Conservation (phyloP, 2,797 vertebrate genomes). For the Acrossocheilus wenchowensis region DNA sequence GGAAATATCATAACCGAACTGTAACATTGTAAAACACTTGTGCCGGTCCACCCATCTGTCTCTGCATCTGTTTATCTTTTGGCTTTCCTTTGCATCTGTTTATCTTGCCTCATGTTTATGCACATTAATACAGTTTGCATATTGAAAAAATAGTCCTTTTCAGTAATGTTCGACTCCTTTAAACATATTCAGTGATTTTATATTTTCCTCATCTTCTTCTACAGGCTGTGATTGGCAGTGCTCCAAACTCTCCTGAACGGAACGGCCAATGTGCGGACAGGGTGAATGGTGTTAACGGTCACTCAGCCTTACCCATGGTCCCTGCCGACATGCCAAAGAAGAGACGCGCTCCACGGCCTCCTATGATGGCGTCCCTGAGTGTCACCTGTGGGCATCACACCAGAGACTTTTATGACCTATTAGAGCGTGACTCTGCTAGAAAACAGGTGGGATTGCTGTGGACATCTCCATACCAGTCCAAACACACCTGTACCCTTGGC, state of each 20-base stretch:
- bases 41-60: slow-evolving; percentile 8
- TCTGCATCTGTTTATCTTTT: slow-evolving; percentile 24
- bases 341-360: slow-evolving; percentile 87
- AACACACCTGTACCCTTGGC: not conserved
- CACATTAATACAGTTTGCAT: not conserved
- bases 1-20: not conserved
- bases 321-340: slow-evolving; percentile 85
- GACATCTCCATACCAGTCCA: not conserved
- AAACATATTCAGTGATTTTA: not conserved
- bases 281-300: slow-evolving; percentile 58
- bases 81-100: not conserved
- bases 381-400: slow-evolving; percentile 70
- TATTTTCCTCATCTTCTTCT: no score
- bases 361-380: slow-evolving; percentile 78
- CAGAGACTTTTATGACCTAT: slow-evolving; percentile 50
- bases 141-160: not conserved
- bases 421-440: slow-evolving; percentile 34
- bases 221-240: slow-evolving; percentile 78
- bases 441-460: slow-evolving; percentile 76
- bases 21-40: not conserved
- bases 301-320: slow-evolving; percentile 72
- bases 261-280: slow-evolving; percentile 71
- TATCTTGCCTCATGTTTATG: not conserved
- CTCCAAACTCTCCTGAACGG: slow-evolving; percentile 78
- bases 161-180: not conserved